phyloP scores from a whole-genome alignment of 2,888 invertebrate genomes.

The Trachelus tabidus region DNA sequence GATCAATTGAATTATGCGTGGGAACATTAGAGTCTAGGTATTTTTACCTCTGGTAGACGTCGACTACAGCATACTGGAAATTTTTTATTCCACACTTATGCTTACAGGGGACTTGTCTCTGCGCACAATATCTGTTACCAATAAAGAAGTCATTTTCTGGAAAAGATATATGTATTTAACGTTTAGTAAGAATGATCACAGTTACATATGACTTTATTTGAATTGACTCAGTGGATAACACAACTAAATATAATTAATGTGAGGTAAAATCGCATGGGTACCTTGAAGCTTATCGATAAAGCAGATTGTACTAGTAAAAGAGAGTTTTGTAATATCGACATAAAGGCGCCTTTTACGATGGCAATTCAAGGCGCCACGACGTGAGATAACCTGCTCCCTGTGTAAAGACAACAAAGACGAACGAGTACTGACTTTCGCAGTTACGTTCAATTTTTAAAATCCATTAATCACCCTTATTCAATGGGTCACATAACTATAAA shows the following conservation, averaged over 20 bases:
- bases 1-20: too few relatives aligned
- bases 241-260: not conserved
- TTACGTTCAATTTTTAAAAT: conserved; percentile 2
- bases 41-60: too few relatives aligned
- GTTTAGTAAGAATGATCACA: not conserved
- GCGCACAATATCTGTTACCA: not conserved
- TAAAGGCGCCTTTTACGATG: not conserved
- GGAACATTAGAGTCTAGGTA: too few relatives aligned
- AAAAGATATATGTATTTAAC: not conserved
- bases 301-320: not conserved
- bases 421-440: not conserved
- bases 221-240: not conserved
- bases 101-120: too few relatives aligned
- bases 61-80: too few relatives aligned
- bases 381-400: not conserved
- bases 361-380: not conserved
- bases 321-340: not conserved
- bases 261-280: not conserved
- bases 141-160: not conserved
- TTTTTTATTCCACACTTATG: too few relatives aligned
- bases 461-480: not conserved
- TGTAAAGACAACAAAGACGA: not conserved
- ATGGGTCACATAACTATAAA: conserved; percentile 1
- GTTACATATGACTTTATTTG: not conserved
- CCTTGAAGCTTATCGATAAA: not conserved